Conservation (phyloP, 2,797 vertebrate genomes). For the Falco naumanni region DNA sequence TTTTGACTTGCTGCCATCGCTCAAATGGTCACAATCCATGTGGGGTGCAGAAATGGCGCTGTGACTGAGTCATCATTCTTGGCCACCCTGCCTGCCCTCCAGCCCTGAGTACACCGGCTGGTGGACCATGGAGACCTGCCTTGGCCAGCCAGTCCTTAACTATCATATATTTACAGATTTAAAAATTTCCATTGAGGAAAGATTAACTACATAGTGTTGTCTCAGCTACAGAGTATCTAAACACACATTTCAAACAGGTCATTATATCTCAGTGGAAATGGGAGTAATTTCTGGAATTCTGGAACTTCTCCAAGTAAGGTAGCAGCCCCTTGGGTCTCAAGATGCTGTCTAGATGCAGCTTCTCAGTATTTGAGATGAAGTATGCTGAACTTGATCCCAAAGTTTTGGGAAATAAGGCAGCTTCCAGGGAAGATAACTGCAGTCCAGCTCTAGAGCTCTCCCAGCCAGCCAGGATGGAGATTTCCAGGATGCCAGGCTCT, state of each 20-base stretch:
- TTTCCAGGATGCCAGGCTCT: not conserved
- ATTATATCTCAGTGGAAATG: not conserved
- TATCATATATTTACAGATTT: not conserved
- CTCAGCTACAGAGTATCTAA: not conserved
- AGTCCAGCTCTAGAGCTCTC: not conserved
- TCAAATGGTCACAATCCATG: fast-evolving
- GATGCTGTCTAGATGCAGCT: not conserved
- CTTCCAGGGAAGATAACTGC: not conserved
- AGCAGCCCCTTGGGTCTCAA: not conserved
- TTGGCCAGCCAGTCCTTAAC: not conserved
- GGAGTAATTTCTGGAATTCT: not conserved
- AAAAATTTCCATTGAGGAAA: not conserved
- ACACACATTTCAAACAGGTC: not conserved
- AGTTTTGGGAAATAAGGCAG: not conserved
- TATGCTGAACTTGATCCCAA: not conserved
- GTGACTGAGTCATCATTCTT: not conserved
- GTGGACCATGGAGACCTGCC: not conserved
- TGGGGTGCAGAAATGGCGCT: fast-evolving
- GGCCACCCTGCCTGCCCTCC: not conserved
- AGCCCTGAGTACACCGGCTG: fast-evolving
- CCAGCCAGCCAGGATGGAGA: not conserved
- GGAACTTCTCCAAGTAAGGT: fast-evolving
- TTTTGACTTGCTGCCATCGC: not conserved
- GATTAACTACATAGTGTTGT: too few species aligned
- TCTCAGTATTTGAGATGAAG: not conserved